These are phyloP conservation scores for Liodrosophila aerea DNA, from an alignment of 2,888 invertebrate species.

Conservation along the genomic window DNA sequence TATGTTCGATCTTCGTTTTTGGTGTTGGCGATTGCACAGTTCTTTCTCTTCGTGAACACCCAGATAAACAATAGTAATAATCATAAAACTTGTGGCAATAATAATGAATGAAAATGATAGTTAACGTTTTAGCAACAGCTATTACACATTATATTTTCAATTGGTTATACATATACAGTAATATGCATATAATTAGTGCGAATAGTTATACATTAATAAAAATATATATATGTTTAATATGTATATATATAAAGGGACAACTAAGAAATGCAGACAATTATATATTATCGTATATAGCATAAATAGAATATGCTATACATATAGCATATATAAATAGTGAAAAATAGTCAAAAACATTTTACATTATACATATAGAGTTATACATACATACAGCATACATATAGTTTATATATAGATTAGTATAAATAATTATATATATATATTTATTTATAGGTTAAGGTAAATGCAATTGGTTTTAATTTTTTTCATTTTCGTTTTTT, in stretches of 20 bases:
- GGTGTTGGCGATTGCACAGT: background rate
- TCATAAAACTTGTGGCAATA: background rate
- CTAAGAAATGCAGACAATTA: constrained; percentile 40
- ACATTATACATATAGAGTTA: constrained; percentile 69
- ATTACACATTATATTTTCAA: constrained; percentile 71
- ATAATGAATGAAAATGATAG: constrained; percentile 34
- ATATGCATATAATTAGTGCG: constrained; percentile 69
- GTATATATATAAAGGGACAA: constrained; percentile 47
- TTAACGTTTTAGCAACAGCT: constrained; percentile 73
- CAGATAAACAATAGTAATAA: constrained; percentile 25
- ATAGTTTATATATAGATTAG: constrained; percentile 58
- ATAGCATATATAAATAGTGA: constrained; percentile 62
- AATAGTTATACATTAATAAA: constrained; percentile 62
- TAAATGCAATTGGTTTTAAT: constrained; percentile 69
- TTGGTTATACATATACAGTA: constrained; percentile 66
- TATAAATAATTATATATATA: constrained; percentile 62
- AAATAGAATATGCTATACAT: constrained; percentile 48
- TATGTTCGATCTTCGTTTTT: constrained; percentile 11
- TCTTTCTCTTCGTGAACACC: constrained; percentile 1
- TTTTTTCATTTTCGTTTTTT: constrained; percentile 36
- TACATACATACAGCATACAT: constrained; percentile 68
- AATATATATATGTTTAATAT: constrained; percentile 49
- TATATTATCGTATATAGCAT: constrained; percentile 34
- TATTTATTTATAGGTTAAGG: constrained; percentile 57
- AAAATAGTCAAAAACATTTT: constrained; percentile 77